Evolutionary conservation across 2,888 invertebrate species (phyloP), one percentile per base, ranked within the genome.

Genomic region (Microplitis manilae): DNA sequence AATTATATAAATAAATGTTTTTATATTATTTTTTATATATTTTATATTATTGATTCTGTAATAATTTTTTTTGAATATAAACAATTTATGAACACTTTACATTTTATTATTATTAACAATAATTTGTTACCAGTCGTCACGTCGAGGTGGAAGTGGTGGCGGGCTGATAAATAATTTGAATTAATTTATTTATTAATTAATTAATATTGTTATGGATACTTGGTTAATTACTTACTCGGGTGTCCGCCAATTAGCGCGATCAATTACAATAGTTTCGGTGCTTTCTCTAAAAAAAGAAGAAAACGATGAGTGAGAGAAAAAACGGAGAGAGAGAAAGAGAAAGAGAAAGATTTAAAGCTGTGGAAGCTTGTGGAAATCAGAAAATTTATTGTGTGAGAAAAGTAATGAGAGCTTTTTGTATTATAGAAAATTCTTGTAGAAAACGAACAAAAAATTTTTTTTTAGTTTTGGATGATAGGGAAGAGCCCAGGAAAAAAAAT

Each of bases 211-310:
- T 30, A 30, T 65, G 6, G 2, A 62, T n/a, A 30, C 17, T 71
- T 38, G 30, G 30, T 67, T n/a, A 40, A 68, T 13, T 68, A 85
- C 86, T 85, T 80, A 89, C 89, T 86, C 84, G 13, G 89, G 89
- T 50, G 87, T 84, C 73, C 85, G 84, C 89, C 89, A 89, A 65
- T 85, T 86, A 17, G 85, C 84, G 8, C 87, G 84, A 75, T 87
- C 87, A 15, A 86, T 81, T 5, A 84, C 80, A 1, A 87, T 83
- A 0, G 87, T 86, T 30, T 87, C 87, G 2, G 88, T 85, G 75
- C 87, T 87, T 17, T 85, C 88, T 30, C 88, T 88, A 71, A 40
- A 75, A 80, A 59, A 77, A 7, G 41, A 20, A 40, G 17, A 39
- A 40, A 39, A 1, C 0, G 4, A 30, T 30, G 4, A 30, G 30